phyloP scores from a whole-genome alignment of 2,888 invertebrate genomes.

The Micoletzkya japonica region DNA sequence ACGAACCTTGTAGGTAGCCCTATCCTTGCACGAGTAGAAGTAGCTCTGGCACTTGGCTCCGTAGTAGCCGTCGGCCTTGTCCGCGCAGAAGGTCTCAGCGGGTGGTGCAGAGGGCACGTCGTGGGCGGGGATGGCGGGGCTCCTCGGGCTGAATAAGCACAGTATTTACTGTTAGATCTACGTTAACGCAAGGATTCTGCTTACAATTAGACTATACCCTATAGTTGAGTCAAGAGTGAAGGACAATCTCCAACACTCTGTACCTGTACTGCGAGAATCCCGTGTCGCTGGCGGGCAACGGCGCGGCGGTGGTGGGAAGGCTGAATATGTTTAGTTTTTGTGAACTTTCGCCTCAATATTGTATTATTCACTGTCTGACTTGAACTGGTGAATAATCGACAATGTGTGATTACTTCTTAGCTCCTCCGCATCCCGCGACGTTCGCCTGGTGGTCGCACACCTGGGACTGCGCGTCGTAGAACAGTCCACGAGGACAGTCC shows the following conservation, averaged over 20 bases:
- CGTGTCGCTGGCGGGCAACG: too few relatives aligned
- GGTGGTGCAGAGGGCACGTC: background rate
- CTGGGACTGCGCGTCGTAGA: background rate
- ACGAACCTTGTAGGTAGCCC: conserved; percentile 15
- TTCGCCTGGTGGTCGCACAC: conserved; percentile 6
- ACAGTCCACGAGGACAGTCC: conserved; percentile 6
- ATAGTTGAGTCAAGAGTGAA: background rate
- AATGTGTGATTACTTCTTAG: background rate
- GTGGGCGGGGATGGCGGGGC: background rate
- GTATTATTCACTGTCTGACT: too few relatives aligned
- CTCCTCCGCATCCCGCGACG: conserved; percentile 1
- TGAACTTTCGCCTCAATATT: too few relatives aligned
- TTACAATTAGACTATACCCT: too few relatives aligned
- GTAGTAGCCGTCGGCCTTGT: conserved; percentile 10
- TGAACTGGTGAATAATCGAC: too few relatives aligned
- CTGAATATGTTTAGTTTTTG: too few relatives aligned
- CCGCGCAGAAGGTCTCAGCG: conserved; percentile 15
- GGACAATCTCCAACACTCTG: background rate
- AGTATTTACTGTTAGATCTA: too few relatives aligned
- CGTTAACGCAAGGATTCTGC: too few relatives aligned
- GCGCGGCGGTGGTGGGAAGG: too few relatives aligned
- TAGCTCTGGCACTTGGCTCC: background rate
- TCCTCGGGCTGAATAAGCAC: too few relatives aligned
- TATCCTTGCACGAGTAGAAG: conserved; percentile 17
- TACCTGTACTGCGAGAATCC: too few relatives aligned